Base-by-base conservation (phyloP, 2,797 vertebrate species). In the Silurus lanzhouensis region DNA sequence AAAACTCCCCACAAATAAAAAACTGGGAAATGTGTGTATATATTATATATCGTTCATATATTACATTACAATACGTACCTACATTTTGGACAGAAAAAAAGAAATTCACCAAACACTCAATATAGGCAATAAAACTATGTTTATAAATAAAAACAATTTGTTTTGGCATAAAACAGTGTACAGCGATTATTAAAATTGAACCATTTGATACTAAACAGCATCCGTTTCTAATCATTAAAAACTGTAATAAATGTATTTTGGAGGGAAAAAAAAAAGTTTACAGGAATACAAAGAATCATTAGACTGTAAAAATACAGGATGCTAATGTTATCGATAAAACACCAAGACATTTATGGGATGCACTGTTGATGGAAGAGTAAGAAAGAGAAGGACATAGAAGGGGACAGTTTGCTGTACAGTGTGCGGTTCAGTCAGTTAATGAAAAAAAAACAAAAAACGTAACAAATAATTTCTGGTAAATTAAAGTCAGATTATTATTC, bases 81-180 rank as follows among this genome's bases (percentile, higher is more conserved):
- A 38, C 14, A 64, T 20, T 46, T 67, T 67, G 17, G 79, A 81
- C 63, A 67, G 22, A 27, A 55, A 64, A 81, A 31, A 46, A 67
- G 5, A 67, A 46, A 77, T 38, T 31, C n/a, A 66, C 58, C 27
- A 74, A 70, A 87, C 57, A 20, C 82, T 14, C 77, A 61, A 20
- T 82, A 88, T 89, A 87, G 87, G 88, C 90, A 91, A 91, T 91
- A 92, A 91, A 92, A 92, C 91, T 91, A 92, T 91, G 89, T 93
- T 93, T 93, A 93, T 93, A 93, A 93, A 93, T 93, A 93, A 92
- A 91, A 93, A 91, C 85, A 84, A 84, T 90, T 88, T 89, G 83
- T 84, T 90, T 89, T 83, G 87, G 86, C 88, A 89, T 91, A 89
- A 90, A 91, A 91, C 89, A 85, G 90, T 89, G 87, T 91, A 89